A percentile compares a stretch with the other conserved stretches of the same genome.
Evolutionary conservation across 2,113 vertebrate species (phyloP).

Genomic region (Lontra canadensis): DNA sequence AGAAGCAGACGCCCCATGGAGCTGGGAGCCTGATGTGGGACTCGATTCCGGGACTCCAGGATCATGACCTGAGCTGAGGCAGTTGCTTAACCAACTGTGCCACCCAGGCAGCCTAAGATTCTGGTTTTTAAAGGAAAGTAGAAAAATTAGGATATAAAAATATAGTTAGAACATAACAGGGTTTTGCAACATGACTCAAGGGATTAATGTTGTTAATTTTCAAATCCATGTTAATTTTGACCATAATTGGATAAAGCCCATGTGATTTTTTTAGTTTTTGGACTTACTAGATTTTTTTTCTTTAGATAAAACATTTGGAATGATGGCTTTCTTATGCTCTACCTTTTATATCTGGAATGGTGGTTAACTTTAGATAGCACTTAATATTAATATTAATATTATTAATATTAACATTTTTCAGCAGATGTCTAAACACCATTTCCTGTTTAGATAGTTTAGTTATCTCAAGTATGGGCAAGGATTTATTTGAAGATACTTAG

Average conservation of each 20-base stretch:
- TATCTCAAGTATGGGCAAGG: neutral
- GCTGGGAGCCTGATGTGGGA: too few relatives aligned
- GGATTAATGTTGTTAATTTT: constrained; percentile 1
- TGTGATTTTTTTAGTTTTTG: constrained; percentile 30
- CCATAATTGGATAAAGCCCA: neutral
- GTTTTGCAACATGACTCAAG: neutral
- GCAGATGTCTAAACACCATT: neutral
- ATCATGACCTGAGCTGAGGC: too few relatives aligned
- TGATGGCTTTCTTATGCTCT: neutral
- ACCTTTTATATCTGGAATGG: neutral
- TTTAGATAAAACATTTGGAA: neutral
- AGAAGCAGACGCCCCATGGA: too few relatives aligned
- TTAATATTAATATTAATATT: neutral
- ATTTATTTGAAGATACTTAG: neutral
- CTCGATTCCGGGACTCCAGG: too few relatives aligned
- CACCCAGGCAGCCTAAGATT: neutral
- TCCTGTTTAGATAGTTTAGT: neutral
- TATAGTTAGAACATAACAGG: neutral
- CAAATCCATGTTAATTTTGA: neutral
- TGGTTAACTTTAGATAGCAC: constrained; percentile 9
- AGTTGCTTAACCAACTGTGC: too few relatives aligned
- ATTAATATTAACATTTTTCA: neutral
- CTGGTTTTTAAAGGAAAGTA: constrained; percentile 26
- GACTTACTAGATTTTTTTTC: neutral
- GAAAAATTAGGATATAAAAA: neutral